phyloP scores from a whole-genome alignment of 2,888 invertebrate species.

The Orthosia cruda region DNA sequence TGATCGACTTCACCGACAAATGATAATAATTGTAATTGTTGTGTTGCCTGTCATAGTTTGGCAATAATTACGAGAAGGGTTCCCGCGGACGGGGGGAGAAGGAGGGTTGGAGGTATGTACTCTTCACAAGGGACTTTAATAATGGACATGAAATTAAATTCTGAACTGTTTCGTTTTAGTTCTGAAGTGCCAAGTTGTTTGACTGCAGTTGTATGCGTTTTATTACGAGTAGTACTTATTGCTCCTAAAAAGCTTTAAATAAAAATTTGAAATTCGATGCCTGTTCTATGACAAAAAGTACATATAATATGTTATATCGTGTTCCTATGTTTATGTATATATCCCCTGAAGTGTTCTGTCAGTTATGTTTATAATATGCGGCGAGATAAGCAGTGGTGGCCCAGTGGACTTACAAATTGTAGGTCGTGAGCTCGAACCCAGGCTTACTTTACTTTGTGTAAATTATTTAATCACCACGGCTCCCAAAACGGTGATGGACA shows the following conservation, averaged over 20 bases:
- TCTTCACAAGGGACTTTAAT: conserved; percentile 54
- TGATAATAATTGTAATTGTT: conserved; percentile 54
- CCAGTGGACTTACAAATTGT: too few relatives aligned
- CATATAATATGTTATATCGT: too few relatives aligned
- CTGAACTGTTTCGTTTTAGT: conserved; percentile 21
- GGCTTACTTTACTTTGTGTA: too few relatives aligned
- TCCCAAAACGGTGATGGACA: too few relatives aligned
- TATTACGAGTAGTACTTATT: neutral
- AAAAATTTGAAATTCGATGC: neutral
- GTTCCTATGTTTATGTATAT: too few relatives aligned
- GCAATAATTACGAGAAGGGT: conserved; percentile 65
- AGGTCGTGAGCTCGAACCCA: too few relatives aligned
- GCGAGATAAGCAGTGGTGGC: too few relatives aligned
- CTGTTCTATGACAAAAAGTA: too few relatives aligned
- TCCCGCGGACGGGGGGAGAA: neutral
- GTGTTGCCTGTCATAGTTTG: conserved; percentile 61
- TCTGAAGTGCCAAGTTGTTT: conserved; percentile 6
- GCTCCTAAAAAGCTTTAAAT: neutral
- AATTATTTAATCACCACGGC: too few relatives aligned
- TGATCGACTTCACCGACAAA: conserved; percentile 25
- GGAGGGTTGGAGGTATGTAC: neutral
- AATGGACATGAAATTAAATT: conserved; percentile 41
- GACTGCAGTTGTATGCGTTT: conserved; percentile 15
- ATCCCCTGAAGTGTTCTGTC: too few relatives aligned
- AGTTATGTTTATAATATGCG: too few relatives aligned